Base-by-base conservation (phyloP, 2,797 vertebrate genomes). In the Rallus crepitans region DNA sequence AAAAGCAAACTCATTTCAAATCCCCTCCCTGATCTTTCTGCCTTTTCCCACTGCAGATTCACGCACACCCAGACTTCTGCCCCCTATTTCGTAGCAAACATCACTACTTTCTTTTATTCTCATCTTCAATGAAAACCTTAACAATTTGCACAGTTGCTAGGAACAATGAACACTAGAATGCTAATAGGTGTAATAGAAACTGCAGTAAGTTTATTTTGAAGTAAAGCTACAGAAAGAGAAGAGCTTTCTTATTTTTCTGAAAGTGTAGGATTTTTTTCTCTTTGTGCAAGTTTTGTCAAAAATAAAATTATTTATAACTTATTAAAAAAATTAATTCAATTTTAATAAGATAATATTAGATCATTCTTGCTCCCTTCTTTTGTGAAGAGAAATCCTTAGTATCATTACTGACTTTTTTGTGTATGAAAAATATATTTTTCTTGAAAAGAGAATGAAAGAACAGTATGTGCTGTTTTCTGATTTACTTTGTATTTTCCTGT, bases 1-100 rank as follows among this genome's bases (percentile, higher is more conserved):
- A 92, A 96, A 96, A 95, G 92, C 82, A 87, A 92, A 75, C 81
- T 90, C 48, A 82, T 95, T 89, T 90, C 23, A 86, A 91, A 91
- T 53, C 27, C 19, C 27, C 17, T 84, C 42, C 27, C 24, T 61
- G 21, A 21, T 77, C 27, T 71, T 87, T 73, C 66, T 65, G n/a
- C 47, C 30, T 89, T 61, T 87, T 91, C 53, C 52, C 8, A 21
- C 53, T 91, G 53, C 52, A 90, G 70, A 70, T 72, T 55, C 7
- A 2, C 2, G 1, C 35, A 68, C 27, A 72, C 11, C 3, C 40
- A 87, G 59, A 76, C 30, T 88, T 96, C 59, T 87, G 35, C n/a
- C 48, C 45, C 73, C 33, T 75, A 24, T 68, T 90, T 77, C 20
- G 39, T 4, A 50, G 28, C 17, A 23, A 17, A 66, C 4, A 70